These are phyloP conservation scores for Lepidonotus clava DNA, from an alignment of 2,888 invertebrate genomes.

Conservation along the genomic window DNA sequence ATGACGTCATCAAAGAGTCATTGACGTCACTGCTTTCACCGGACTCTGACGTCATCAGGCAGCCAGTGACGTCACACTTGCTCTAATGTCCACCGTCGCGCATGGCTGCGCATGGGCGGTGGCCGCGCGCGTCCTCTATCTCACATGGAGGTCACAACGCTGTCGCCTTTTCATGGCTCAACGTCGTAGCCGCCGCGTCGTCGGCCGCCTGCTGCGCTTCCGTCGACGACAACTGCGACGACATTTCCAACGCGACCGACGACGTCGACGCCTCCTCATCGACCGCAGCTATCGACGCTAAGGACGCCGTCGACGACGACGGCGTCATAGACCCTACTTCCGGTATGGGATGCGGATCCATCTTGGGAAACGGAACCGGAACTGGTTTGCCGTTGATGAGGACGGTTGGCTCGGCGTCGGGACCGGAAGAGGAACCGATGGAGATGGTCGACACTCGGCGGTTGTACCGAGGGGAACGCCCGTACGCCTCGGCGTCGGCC, in stretches of 20 bases:
- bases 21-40: too few species aligned
- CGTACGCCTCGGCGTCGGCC: neutral
- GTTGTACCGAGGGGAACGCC: neutral
- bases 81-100: too few species aligned
- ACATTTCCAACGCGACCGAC: neutral
- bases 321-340: neutral
- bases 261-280: neutral
- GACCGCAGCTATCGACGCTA: neutral
- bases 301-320: neutral
- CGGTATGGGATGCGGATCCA: neutral
- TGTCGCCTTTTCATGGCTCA: neutral
- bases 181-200: neutral
- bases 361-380: neutral
- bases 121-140: constrained; percentile 24
- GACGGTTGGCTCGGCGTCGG: neutral
- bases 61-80: too few species aligned
- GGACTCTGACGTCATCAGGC: too few species aligned
- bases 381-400: neutral
- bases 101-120: too few species aligned
- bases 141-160: constrained; percentile 50
- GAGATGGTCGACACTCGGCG: constrained; percentile 33
- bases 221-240: neutral
- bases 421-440: neutral
- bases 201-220: neutral
- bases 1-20: too few species aligned